phyloP scores from a whole-genome alignment of 2,113 vertebrate species.

The Haplochromis burtoni region DNA sequence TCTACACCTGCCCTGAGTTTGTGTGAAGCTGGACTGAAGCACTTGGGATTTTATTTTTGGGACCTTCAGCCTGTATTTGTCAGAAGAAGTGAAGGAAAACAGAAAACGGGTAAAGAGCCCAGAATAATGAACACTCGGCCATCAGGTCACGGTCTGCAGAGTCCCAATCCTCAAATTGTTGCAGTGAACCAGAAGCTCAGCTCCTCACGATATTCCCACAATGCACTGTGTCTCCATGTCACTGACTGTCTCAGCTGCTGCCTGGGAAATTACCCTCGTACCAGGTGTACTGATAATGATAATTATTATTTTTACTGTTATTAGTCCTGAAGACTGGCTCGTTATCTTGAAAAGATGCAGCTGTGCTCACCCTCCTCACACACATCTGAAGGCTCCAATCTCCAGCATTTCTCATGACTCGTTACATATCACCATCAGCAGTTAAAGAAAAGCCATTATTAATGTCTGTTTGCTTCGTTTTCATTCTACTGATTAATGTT shows the following conservation, averaged over 20 bases:
- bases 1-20: background rate
- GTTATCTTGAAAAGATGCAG: background rate
- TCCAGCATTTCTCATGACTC: background rate
- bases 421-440: background rate
- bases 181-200: background rate
- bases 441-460: background rate
- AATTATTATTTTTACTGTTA: background rate
- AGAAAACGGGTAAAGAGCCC: background rate
- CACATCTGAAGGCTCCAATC: accelerated
- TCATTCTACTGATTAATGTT: background rate
- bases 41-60: background rate
- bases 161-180: background rate
- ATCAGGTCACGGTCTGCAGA: background rate
- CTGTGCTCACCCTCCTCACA: background rate
- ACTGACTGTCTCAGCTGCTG: background rate
- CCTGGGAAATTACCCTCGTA: background rate
- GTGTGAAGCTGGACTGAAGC: background rate
- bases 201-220: background rate
- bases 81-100: background rate
- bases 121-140: background rate
- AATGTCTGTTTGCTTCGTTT: background rate
- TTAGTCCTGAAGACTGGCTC: background rate
- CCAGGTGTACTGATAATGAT: background rate
- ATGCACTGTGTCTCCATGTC: accelerated
- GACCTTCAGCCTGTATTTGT: background rate